Conservation (phyloP, 2,113 vertebrate genomes). For the Todiramphus saurophagus region DNA sequence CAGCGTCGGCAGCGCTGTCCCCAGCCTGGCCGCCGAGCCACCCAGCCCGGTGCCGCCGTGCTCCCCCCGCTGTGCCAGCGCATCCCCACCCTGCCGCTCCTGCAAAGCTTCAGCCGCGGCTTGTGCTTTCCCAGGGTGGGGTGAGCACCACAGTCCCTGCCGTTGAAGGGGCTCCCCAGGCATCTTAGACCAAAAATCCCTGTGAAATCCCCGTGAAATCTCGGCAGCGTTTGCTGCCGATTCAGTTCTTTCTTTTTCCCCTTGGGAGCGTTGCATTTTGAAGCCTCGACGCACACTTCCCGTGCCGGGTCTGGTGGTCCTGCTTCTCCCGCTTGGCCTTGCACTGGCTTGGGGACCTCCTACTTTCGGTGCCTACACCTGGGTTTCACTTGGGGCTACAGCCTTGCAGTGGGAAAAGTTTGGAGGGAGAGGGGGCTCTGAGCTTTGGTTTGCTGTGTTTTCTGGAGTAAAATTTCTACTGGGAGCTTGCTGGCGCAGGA, state of each 20-base stretch:
- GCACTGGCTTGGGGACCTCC: background rate
- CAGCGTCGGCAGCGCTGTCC: background rate
- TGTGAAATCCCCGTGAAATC: background rate
- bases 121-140: background rate
- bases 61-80: accelerated
- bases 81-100: accelerated
- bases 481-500: background rate
- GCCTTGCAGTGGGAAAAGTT: background rate
- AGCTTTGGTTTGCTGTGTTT: conserved; percentile 3
- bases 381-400: background rate
- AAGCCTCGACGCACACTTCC: background rate
- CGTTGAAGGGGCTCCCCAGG: background rate
- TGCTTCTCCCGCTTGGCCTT: background rate
- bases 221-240: background rate
- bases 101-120: background rate
- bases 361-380: background rate
- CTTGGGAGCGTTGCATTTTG: background rate
- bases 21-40: background rate
- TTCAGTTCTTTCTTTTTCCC: background rate
- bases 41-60: background rate
- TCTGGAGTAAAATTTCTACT: background rate
- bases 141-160: accelerated
- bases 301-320: accelerated
- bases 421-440: background rate
- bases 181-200: conserved; percentile 54